Percentiles rank a stretch among this genome's conserved stretches.
Evolutionary conservation across 30 jellyfish, hydroid and myxozoan genomes (phyloP).

Genomic region (Pelagia noctiluca): DNA sequence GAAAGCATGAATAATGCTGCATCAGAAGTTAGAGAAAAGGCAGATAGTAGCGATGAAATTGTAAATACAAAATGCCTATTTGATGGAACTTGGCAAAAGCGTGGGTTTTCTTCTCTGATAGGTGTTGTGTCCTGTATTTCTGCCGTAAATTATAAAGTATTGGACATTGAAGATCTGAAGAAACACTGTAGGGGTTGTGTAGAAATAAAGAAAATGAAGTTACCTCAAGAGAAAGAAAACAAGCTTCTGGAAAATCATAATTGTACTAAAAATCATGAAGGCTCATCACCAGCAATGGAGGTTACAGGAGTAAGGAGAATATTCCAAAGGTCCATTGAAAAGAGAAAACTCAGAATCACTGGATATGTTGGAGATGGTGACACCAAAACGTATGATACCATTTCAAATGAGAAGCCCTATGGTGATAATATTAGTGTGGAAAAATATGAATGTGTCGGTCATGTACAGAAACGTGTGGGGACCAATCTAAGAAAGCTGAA

Average conservation of each 20-base stretch:
- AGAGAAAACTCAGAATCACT: slow-evolving; percentile 14
- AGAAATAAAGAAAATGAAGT: background rate
- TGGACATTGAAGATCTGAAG: too few relatives aligned
- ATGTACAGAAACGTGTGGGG: slow-evolving; percentile 30
- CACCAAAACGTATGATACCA: slow-evolving; percentile 28
- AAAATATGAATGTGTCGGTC: slow-evolving; percentile 26
- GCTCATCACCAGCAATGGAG: slow-evolving; percentile 66
- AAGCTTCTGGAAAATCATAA: background rate
- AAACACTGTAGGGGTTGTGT: slow-evolving; percentile 5
- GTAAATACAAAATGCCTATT: slow-evolving; percentile 23
- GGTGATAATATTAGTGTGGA: slow-evolving; percentile 10
- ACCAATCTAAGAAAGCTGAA: slow-evolving; percentile 19
- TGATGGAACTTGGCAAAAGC: slow-evolving; percentile 53
- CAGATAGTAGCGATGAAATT: slow-evolving; percentile 9
- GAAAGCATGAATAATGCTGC: slow-evolving; percentile 16
- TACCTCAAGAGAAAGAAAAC: too few relatives aligned
- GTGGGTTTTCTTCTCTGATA: slow-evolving; percentile 36
- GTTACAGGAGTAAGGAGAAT: slow-evolving; percentile 48
- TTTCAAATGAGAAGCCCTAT: slow-evolving; percentile 44
- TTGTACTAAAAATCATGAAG: slow-evolving; percentile 8
- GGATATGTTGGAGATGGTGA: slow-evolving; percentile 61
- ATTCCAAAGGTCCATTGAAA: slow-evolving; percentile 33
- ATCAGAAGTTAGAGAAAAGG: background rate
- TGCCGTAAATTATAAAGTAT: slow-evolving; percentile 1
- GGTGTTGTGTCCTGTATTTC: slow-evolving; percentile 16